Evolutionary conservation across 2,113 vertebrate genomes (phyloP).

Genomic region (Scalopus aquaticus): DNA sequence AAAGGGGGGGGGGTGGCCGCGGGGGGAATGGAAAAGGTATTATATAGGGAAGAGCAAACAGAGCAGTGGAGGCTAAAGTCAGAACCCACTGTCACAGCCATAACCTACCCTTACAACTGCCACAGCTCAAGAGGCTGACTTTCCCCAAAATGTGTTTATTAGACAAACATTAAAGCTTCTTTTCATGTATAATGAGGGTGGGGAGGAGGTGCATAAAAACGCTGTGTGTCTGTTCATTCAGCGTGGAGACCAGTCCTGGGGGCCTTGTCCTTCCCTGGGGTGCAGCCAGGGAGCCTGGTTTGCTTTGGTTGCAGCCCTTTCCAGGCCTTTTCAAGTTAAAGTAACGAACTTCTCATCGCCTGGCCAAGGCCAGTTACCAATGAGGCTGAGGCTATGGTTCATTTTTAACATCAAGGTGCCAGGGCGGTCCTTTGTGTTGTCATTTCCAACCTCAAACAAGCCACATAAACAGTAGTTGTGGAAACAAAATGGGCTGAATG

Average conservation of each 20-base stretch:
- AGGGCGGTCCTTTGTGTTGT: background rate
- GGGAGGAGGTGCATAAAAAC: too few relatives aligned
- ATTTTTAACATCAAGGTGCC: background rate
- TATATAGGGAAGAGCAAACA: fast-evolving
- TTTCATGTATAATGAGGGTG: too few relatives aligned
- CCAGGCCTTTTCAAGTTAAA: background rate
- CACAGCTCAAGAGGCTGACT: fast-evolving
- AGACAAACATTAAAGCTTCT: background rate
- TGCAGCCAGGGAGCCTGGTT: background rate
- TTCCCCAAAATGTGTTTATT: background rate
- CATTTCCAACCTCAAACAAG: conserved; percentile 36
- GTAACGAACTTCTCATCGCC: background rate
- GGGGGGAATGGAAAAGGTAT: background rate
- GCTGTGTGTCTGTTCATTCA: background rate
- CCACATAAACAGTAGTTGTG: background rate
- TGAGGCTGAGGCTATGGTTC: background rate
- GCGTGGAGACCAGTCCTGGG: background rate
- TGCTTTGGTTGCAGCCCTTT: background rate
- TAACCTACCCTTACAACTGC: fast-evolving
- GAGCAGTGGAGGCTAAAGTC: background rate
- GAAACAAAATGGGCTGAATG: background rate
- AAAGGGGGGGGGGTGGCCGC: background rate
- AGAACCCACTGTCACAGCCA: background rate
- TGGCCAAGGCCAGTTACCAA: background rate
- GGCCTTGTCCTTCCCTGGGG: fast-evolving